Conservation (phyloP, 1,140 invertebrate genomes). For the Ips typographus region DNA sequence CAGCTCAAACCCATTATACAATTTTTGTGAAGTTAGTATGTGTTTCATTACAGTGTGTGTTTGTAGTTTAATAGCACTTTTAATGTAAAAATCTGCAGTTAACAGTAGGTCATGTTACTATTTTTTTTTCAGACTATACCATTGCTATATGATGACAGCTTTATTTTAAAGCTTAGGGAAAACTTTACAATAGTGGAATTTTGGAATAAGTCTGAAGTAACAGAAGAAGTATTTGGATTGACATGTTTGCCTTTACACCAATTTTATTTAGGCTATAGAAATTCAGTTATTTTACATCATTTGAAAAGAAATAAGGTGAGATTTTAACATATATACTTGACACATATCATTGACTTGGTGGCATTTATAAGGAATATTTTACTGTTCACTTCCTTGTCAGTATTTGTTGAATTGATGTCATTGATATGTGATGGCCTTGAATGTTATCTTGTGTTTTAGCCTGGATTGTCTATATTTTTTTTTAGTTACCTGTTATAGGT, state of each 20-base stretch:
- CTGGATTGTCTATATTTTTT: background rate
- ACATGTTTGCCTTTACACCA: conserved; percentile 61
- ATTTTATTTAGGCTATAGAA: conserved; percentile 61
- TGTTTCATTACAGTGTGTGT: background rate
- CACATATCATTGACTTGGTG: no score
- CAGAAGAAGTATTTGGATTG: conserved; percentile 56
- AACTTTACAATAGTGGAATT: conserved; percentile 61
- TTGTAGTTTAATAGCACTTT: background rate
- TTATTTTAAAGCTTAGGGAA: conserved; percentile 58
- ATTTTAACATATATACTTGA: background rate
- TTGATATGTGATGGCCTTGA: no score
- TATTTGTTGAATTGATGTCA: no score
- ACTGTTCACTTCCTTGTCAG: no score
- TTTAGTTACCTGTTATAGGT: conserved; percentile 61
- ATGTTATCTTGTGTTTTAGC: no score
- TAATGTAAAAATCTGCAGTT: no score
- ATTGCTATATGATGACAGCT: conserved; percentile 57
- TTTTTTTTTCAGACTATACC: conserved; percentile 54
- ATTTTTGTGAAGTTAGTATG: conserved; percentile 55
- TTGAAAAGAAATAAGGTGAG: conserved; percentile 49
- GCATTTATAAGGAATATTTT: no score
- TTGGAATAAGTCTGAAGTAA: conserved; percentile 51
- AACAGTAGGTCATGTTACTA: no score
- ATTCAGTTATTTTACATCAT: conserved; percentile 58
- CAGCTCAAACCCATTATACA: conserved; percentile 55